Percentiles rank a stretch among this genome's conserved stretches.
phyloP scores from a whole-genome alignment of 2,797 vertebrate species.

The Buceros bicornis region DNA sequence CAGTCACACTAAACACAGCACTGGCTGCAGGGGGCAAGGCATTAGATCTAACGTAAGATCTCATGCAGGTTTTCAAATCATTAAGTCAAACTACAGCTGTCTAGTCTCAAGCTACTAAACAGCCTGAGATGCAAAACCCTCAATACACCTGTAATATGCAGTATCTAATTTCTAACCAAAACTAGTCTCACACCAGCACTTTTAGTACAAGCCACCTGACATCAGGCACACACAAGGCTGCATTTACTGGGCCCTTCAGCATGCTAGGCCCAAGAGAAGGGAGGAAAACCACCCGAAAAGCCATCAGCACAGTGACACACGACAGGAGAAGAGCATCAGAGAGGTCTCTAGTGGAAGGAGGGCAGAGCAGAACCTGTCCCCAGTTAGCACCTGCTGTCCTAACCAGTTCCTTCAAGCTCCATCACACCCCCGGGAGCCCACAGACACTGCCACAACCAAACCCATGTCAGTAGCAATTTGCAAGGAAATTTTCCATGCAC shows the following conservation, averaged over 20 bases:
- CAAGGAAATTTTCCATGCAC: not conserved
- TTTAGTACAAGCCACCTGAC: not conserved
- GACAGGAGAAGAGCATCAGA: not conserved
- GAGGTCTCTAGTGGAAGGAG: not conserved
- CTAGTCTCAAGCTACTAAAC: not conserved
- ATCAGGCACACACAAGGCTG: not conserved
- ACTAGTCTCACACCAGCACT: not conserved
- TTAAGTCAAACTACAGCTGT: not conserved
- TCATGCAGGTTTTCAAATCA: not conserved
- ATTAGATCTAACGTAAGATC: not conserved
- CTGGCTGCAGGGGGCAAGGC: not conserved
- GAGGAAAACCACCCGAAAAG: not conserved
- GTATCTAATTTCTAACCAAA: not conserved
- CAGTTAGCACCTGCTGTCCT: not conserved
- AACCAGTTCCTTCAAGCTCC: not conserved
- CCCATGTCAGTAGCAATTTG: rapidly evolving
- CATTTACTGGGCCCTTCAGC: not conserved
- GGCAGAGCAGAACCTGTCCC: not conserved
- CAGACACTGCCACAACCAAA: not conserved
- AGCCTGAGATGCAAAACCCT: not conserved
- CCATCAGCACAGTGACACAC: not conserved
- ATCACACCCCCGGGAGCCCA: rapidly evolving
- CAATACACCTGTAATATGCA: not conserved
- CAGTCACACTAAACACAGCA: rapidly evolving
- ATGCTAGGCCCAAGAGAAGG: not conserved